These are phyloP conservation scores for Somateria mollissima DNA, from an alignment of 2,797 vertebrate genomes.

Conservation along the genomic window DNA sequence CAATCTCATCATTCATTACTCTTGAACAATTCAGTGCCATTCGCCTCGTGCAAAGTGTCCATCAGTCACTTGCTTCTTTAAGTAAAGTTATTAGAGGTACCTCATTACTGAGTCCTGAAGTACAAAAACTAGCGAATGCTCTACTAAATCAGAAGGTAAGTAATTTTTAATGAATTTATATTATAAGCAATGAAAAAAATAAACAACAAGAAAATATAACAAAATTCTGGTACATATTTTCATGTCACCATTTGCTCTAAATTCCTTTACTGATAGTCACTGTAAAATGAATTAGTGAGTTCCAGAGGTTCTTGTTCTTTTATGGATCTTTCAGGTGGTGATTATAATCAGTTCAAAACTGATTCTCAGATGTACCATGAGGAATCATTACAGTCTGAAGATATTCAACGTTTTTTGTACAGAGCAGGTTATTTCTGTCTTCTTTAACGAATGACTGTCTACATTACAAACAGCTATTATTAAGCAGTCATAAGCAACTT, in stretches of 20 bases:
- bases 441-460: neutral
- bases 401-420: neutral
- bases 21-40: conserved; percentile 93
- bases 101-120: conserved; percentile 88
- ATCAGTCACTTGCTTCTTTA: conserved; percentile 94
- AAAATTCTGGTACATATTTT: neutral
- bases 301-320: neutral
- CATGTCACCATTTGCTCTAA: neutral
- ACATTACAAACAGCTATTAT: neutral
- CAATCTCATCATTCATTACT: conserved; percentile 88
- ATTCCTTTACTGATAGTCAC: neutral
- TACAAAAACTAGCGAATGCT: conserved; percentile 90
- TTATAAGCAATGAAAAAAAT: neutral
- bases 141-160: conserved; percentile 95
- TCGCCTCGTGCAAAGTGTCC: conserved; percentile 90
- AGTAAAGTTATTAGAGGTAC: conserved; percentile 97
- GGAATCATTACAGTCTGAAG: neutral
- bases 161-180: neutral
- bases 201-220: fast-evolving
- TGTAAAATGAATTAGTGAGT: neutral
- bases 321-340: neutral
- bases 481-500: neutral
- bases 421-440: neutral
- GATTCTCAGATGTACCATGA: neutral
- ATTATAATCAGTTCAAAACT: neutral